Evolutionary conservation across 2,113 vertebrate genomes (phyloP).

Genomic region (Micronisus gabar): DNA sequence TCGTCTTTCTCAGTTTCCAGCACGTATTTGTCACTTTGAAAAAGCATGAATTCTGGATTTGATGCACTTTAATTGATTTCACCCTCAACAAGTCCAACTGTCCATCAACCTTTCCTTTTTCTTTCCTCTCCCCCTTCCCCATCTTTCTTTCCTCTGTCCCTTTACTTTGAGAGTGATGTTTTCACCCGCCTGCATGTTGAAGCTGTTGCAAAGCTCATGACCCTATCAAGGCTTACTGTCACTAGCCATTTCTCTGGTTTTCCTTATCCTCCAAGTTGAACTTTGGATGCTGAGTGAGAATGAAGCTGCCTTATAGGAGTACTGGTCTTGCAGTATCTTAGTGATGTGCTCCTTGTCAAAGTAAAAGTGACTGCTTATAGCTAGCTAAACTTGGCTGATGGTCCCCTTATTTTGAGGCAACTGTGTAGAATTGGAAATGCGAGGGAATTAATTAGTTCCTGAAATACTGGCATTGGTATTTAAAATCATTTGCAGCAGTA

Average conservation of each 20-base stretch:
- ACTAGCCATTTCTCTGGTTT: neutral
- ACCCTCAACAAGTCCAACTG: slow-evolving; percentile 82
- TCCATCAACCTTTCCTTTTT: slow-evolving; percentile 70
- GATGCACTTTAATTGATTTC: slow-evolving; percentile 96
- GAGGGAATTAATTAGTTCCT: neutral
- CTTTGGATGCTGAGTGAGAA: neutral
- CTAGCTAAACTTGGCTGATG: neutral
- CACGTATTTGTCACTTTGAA: slow-evolving; percentile 90
- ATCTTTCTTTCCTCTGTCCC: slow-evolving; percentile 42
- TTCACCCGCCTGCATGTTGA: slow-evolving; percentile 50
- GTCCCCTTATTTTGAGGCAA: neutral
- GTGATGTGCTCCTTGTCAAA: neutral
- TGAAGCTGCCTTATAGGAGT: neutral
- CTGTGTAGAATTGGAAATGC: neutral
- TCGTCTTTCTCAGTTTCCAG: slow-evolving; percentile 81
- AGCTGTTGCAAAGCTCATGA: slow-evolving; percentile 40
- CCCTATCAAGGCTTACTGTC: neutral
- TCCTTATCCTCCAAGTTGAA: neutral
- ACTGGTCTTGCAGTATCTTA: neutral
- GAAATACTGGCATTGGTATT: neutral
- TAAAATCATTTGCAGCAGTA: neutral
- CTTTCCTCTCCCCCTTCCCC: slow-evolving; percentile 39
- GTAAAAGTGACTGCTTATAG: neutral
- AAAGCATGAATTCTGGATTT: slow-evolving; percentile 93
- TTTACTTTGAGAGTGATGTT: slow-evolving; percentile 53